Percentiles rank a stretch among this genome's conserved stretches.
These are phyloP conservation scores for Corydoras sp. DNA, from an alignment of 2,113 vertebrate species.

Conservation along the genomic window DNA sequence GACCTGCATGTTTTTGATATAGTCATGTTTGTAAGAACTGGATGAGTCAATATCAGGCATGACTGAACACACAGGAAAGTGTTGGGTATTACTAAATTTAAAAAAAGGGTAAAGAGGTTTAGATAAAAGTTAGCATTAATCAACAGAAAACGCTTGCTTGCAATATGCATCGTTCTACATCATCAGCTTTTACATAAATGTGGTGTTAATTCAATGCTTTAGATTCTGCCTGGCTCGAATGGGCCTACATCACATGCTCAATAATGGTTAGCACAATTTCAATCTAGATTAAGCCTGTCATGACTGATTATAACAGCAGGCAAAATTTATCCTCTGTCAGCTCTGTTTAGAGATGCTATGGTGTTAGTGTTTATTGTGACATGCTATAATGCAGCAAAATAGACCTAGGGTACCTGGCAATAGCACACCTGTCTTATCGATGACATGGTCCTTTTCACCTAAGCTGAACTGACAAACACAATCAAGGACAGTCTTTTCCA, in stretches of 20 bases:
- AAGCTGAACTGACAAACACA: conserved; percentile 1
- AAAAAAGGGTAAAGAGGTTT: too few species aligned
- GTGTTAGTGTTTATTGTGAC: conserved; percentile 6
- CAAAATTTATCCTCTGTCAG: conserved; percentile 22
- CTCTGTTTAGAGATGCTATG: conserved; percentile 22
- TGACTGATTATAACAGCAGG: conserved; percentile 27
- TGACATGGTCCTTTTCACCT: conserved; percentile 26
- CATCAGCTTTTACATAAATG: not conserved
- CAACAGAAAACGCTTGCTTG: too few species aligned
- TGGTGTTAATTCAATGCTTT: conserved; percentile 1
- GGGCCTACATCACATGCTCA: conserved; percentile 11
- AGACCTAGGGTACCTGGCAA: conserved; percentile 18
- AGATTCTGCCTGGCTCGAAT: not conserved
- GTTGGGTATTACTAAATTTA: too few species aligned
- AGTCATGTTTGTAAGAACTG: too few species aligned
- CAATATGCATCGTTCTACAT: too few species aligned
- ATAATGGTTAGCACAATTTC: conserved; percentile 19
- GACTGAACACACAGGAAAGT: too few species aligned
- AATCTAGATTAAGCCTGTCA: conserved; percentile 15
- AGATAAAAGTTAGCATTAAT: too few species aligned
- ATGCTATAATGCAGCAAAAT: conserved; percentile 27
- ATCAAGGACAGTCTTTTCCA: conserved; percentile 4
- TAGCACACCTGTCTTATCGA: conserved; percentile 23
- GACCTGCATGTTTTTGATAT: too few species aligned
- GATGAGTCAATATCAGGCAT: too few species aligned